Conservation (phyloP, 2,797 vertebrate species). For the Oryzias sinensis region DNA sequence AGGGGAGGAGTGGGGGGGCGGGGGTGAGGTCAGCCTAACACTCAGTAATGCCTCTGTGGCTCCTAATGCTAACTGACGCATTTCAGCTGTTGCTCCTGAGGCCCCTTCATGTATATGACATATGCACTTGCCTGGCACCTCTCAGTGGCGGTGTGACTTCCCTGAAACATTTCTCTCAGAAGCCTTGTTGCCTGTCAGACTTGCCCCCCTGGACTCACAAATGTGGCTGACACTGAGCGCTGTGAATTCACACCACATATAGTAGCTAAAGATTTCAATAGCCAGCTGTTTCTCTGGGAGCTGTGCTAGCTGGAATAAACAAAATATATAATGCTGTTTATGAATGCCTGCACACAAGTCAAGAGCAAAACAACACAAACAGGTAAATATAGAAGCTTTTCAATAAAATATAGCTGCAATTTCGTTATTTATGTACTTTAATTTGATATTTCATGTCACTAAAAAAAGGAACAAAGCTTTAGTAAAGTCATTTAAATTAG, state of each 20-base stretch:
- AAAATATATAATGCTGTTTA: constrained; percentile 24
- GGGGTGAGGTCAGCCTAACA: constrained; percentile 17
- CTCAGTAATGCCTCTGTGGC: constrained; percentile 51
- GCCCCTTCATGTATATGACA: constrained; percentile 71
- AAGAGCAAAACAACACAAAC: constrained; percentile 38
- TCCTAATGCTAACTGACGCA: constrained; percentile 57
- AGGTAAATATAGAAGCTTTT: constrained; percentile 16
- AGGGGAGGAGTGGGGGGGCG: not conserved
- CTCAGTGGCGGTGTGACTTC: constrained; percentile 60
- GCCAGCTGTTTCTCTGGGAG: constrained; percentile 35
- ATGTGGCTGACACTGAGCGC: constrained; percentile 57
- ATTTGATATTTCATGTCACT: too few species aligned
- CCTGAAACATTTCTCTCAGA: constrained; percentile 55
- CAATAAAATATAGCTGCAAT: not conserved
- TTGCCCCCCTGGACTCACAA: constrained; percentile 48
- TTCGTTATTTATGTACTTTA: not conserved
- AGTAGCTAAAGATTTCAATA: constrained; percentile 31
- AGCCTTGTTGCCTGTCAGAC: constrained; percentile 61
- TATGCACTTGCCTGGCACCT: constrained; percentile 67
- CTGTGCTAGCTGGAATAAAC: constrained; percentile 17
- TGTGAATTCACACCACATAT: constrained; percentile 39
- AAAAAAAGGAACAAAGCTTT: too few species aligned
- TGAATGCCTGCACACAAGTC: constrained; percentile 31
- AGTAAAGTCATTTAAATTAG: too few species aligned
- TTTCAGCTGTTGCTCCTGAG: constrained; percentile 71